Percentiles rank a stretch among this genome's conserved stretches.
These are phyloP conservation scores for Meandrusa payeni DNA, from an alignment of 2,888 invertebrate species.

Conservation along the genomic window DNA sequence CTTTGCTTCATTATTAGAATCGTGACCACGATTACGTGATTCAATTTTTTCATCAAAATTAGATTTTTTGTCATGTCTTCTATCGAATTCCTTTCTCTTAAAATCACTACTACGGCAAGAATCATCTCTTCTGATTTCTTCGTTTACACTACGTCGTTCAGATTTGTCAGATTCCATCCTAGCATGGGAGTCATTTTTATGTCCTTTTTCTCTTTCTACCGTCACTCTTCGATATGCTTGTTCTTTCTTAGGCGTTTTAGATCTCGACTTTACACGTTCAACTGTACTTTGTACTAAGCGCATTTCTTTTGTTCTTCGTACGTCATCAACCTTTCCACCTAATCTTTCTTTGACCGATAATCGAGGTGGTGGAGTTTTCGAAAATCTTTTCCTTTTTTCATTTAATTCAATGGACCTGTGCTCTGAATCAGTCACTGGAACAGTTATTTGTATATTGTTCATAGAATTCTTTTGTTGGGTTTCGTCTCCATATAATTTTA, in stretches of 20 bases:
- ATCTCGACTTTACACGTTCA: constrained; percentile 77
- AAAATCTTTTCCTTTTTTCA: constrained; percentile 63
- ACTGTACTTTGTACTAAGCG: constrained; percentile 77
- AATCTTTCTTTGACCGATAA: constrained; percentile 90
- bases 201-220: constrained; percentile 65
- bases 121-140: constrained; percentile 45
- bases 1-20: constrained; percentile 38
- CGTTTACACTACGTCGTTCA: constrained; percentile 48
- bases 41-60: constrained; percentile 28
- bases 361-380: constrained; percentile 81
- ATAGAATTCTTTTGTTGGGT: constrained; percentile 53
- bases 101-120: constrained; percentile 41
- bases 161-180: constrained; percentile 46
- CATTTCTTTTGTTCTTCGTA: constrained; percentile 75
- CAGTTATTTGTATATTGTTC: constrained; percentile 79
- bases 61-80: constrained; percentile 36
- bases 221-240: constrained; percentile 73
- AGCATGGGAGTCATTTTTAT: constrained; percentile 52
- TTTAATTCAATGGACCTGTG: constrained; percentile 70
- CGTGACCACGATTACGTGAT: constrained; percentile 27
- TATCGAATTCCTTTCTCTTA: constrained; percentile 52
- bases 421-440: constrained; percentile 69
- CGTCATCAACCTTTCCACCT: constrained; percentile 87
- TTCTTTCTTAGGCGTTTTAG: constrained; percentile 73
- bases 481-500: constrained; percentile 83